Base-by-base conservation (phyloP, 2,888 invertebrate genomes). In the Gastrophysa polygoni region DNA sequence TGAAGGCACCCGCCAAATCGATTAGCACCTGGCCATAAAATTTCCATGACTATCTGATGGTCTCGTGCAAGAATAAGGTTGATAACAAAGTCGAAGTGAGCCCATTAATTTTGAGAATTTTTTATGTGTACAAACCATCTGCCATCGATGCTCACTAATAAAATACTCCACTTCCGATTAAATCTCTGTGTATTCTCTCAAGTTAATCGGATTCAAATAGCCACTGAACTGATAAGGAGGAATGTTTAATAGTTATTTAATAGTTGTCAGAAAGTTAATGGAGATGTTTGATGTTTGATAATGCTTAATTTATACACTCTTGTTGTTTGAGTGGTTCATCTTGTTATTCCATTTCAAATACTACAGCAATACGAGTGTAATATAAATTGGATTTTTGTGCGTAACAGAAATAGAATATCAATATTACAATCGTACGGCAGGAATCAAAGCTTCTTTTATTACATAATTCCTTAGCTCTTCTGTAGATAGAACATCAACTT, bases 1-100 rank as follows among this genome's bases (percentile, higher is more conserved):
- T 1, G 17, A 28, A 20, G 21, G n/a, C 16, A 14, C 16, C 17
- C 11, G 10, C 24, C 24, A 24, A 50, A 28, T 20, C 34, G 51
- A 65, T 66, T 60, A 63, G 57, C 66, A 66, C 63, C 61, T 66
- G 66, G 63, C 60, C 43, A 62, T 61, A 59, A 61, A 59, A 48
- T 52, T 29, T 59, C 46, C 48, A 49, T 54, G 49, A 54, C 54
- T 49, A 58, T 56, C 48, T 54, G 55, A 59, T 51, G 58, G 55
- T 38, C 58, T 54, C 60, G 60, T 55, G 60, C 55, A 56, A 44
- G 60, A 14, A 38, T 38, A 6, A 38, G 38, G 38, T 14, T 18
- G 52, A 52, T 38, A 20, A n/a, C 20, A 20, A 7, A 38, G n/a
- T 16, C 20, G 21, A 52, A 21, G 32, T 34, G 34, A 32, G 32